Evolutionary conservation across 2,888 invertebrate genomes (phyloP), one percentile per base, ranked within the genome.

Genomic region (Tortrix viridana): DNA sequence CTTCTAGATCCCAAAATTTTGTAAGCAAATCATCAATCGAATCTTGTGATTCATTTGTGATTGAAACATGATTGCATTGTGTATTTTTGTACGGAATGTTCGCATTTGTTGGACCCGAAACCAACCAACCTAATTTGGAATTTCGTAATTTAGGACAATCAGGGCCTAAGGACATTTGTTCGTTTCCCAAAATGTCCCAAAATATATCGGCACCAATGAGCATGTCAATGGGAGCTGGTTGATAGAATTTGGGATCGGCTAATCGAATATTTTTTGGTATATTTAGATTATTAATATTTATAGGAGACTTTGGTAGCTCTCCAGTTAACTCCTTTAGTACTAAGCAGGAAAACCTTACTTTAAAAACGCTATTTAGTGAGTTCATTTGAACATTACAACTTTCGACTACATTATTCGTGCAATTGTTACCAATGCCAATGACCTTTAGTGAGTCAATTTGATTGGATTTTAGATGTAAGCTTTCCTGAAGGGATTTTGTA

Each of bases 221-320:
- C 14, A 38, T 38, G 9, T 65, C 65, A 18, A 65, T 56, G 20
- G 46, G 18, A 37, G 52, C 55, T 12, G 60, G 65, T 22, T 44
- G 22, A 47, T 65, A 14, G 56, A 65, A 65, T 9, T 32, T 38
- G 18, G 60, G 65, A 49, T 67, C 67, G 14, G 67, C 60, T 7
- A 65, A 20, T 18, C n/a, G 12, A 14, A 65, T 47, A 48, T 59
- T 19, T 3, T 44, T 54, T 16, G 57, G 63, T 23, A 66, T 53
- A 37, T 64, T 48, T 37, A 67, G 19, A 16, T 49, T 19, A 18
- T 32, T n/a, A 9, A 63, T n/a, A 47, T 65, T 32, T 16, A 65
- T 37, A 32, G 60, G 26, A 47, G 22, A 23, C n/a, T 23, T 44
- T 9, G 65, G 67, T 26, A 67, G 41, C 9, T 63, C 32, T 18